Evolutionary conservation across 2,113 vertebrate species (phyloP), one percentile per base, ranked within the genome.

Genomic region (Sylvia atricapilla): DNA sequence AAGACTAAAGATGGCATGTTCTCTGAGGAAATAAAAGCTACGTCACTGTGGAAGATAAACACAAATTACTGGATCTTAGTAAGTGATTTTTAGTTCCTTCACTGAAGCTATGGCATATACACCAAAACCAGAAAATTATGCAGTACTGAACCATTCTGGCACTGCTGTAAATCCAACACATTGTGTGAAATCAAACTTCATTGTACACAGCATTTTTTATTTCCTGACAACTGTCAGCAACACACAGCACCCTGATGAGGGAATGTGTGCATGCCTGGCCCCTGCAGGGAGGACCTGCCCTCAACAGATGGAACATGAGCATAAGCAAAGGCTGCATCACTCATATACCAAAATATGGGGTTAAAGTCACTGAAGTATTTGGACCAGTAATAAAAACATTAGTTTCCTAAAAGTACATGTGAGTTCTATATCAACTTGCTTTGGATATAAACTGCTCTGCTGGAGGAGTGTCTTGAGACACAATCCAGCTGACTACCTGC

Each of bases 191-290:
- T 49, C 1, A 17, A 79, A 74, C 82, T 87, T 64, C 28, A 39
- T 1, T 64, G 78, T 44, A 60, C 23, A 53, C 0, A 1, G 47
- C 35, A 59, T 59, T 70, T 85, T 77, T 74, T 85, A 88, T 64
- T 94, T 84, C 75, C 79, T 83, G 67, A 86, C 88, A 90, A 84
- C 46, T 85, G 72, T 59, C 49, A 92, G 90, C 63, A 90, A 37
- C 56, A 47, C 77, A 46, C 4, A 74, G 78, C 44, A 50, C 35
- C 55, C 59, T 41, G 28, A 35, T 22, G 63, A 83, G 70, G 4
- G 23, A 67, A 21, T 19, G 44, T 39, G 46, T 3, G 15, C 18
- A 18, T 10, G 53, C 41, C 22, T 33, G 64, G 41, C 31, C 60
- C n/a, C 68, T 22, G 22, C 85, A 73, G 39, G 59, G 20, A 52